These are phyloP conservation scores for Campodea augens DNA, from an alignment of 1,140 invertebrate genomes.

Conservation along the genomic window DNA sequence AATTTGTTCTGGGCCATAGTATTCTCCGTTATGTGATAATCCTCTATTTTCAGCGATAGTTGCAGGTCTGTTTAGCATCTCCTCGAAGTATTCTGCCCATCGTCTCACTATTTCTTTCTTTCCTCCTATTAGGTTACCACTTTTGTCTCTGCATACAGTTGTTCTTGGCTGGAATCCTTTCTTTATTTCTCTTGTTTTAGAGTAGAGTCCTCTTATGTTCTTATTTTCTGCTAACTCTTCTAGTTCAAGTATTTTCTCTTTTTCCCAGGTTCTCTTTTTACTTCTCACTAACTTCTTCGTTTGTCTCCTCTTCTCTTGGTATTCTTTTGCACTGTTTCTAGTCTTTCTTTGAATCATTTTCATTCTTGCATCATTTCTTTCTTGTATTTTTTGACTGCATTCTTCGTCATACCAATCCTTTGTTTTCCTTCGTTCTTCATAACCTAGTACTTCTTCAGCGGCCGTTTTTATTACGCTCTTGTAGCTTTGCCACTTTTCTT, in stretches of 20 bases:
- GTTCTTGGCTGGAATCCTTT: too few relatives aligned
- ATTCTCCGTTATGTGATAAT: background rate
- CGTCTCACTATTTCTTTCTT: too few relatives aligned
- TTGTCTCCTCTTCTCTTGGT: background rate
- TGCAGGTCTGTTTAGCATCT: background rate
- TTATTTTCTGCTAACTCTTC: background rate
- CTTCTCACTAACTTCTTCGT: background rate
- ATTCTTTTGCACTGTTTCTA: background rate
- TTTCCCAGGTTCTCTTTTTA: background rate
- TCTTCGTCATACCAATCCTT: background rate
- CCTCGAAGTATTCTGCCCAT: too few relatives aligned
- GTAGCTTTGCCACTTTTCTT: too few relatives aligned
- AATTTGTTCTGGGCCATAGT: background rate
- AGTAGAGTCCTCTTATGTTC: background rate
- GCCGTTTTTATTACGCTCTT: too few relatives aligned
- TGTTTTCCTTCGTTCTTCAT: background rate
- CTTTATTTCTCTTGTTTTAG: too few relatives aligned
- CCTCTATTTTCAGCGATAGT: background rate
- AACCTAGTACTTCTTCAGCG: too few relatives aligned
- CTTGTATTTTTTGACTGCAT: background rate
- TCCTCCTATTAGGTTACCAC: too few relatives aligned
- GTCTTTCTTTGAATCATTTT: background rate
- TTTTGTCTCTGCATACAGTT: too few relatives aligned
- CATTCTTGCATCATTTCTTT: background rate
- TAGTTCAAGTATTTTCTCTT: too few relatives aligned